Evolutionary conservation across 1,140 invertebrate genomes (phyloP), one percentile per base, ranked within the genome.

Genomic region (Drepana arcuata): DNA sequence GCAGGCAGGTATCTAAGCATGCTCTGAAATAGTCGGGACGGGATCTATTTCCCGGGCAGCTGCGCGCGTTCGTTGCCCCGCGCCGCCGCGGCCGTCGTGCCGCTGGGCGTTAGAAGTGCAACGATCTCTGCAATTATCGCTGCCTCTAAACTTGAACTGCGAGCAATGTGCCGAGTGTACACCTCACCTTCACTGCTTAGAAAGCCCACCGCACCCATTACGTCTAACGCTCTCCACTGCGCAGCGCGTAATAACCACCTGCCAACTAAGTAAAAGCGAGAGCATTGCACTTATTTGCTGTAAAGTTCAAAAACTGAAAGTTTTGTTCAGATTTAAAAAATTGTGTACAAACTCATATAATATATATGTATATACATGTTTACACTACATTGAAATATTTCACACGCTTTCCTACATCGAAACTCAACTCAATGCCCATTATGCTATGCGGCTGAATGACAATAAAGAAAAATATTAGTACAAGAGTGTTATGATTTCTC

Each of bases 1-100:
- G 18, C 25, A 12, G n/a, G 35, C 21, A 32, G 29, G 70, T 64
- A 69, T 61, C 63, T 53, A 57, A 9, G 57, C 48, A 59, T 66
- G 57, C 48, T 78, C 74, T 82, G 78, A 79, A 82, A 82, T 82
- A 82, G 77, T 75, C 69, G 62, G 48, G 71, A 72, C 73, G 68
- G 72, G 71, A 77, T 79, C 70, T 75, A 77, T 81, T 81, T 77
- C 68, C 70, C 71, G 65, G 63, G 70, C 74, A 79, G 74, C 72
- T 79, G 74, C 64, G 50, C 38, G 66, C 71, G 74, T 73, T 73
- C 78, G 71, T 79, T 79, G 78, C 74, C 78, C 77, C 67, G 58
- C n/a, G n/a, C n/a, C n/a, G n/a, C n/a, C n/a, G n/a, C n/a, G n/a
- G n/a, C n/a, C n/a, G n/a, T n/a, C n/a, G n/a, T n/a, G n/a, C 35